phyloP scores from a whole-genome alignment of 2,888 invertebrate species.

The Apotomis turbidana region DNA sequence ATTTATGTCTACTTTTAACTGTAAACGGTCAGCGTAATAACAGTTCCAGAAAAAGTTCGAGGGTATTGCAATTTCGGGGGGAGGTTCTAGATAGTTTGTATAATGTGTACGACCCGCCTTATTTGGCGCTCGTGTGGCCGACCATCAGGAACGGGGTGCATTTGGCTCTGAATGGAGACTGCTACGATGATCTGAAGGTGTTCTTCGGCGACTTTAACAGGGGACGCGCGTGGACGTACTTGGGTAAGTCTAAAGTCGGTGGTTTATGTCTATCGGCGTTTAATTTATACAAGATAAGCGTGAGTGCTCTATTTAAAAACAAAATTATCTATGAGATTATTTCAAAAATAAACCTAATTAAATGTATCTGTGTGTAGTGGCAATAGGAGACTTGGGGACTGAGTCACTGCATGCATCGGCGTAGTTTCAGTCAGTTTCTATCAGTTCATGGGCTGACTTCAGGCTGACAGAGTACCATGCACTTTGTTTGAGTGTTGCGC shows the following conservation, averaged over 20 bases:
- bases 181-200: slow-evolving; percentile 73
- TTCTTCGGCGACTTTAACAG: slow-evolving; percentile 72
- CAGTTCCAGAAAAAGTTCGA: background rate
- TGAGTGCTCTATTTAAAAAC: too few species aligned
- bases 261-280: background rate
- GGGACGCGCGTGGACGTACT: slow-evolving; percentile 80
- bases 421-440: too few species aligned
- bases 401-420: too few species aligned
- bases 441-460: too few species aligned
- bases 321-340: too few species aligned
- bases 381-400: too few species aligned
- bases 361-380: too few species aligned
- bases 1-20: background rate
- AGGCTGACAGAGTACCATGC: too few species aligned
- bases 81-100: slow-evolving; percentile 72
- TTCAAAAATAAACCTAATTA: too few species aligned
- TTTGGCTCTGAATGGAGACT: slow-evolving; percentile 66
- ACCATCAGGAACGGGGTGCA: slow-evolving; percentile 71
- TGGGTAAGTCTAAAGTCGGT: slow-evolving; percentile 65
- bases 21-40: slow-evolving; percentile 1
- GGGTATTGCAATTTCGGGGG: slow-evolving; percentile 53
- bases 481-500: too few species aligned
- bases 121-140: slow-evolving; percentile 76
- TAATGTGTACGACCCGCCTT: slow-evolving; percentile 74
- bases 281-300: background rate